Evolutionary conservation across 2,113 vertebrate genomes (phyloP), one percentile per base, ranked within the genome.

Genomic region (Tupaia tana): DNA sequence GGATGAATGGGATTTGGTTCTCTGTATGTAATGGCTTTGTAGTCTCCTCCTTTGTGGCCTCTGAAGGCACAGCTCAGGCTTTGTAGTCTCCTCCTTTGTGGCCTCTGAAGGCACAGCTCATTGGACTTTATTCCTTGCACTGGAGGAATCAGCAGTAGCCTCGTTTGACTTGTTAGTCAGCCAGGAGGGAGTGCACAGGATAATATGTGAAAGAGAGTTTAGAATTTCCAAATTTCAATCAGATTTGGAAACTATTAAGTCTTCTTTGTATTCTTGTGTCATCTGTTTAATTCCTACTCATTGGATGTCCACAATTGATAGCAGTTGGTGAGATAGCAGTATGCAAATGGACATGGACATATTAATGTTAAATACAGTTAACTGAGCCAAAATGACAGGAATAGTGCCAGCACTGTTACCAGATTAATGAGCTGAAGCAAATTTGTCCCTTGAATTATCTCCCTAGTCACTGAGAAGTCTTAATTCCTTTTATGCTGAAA

Each of bases 81-180:
- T 83, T 83, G 25, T 64, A 7, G 84, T 73, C 29, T 24, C 56
- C 69, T 70, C 71, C 71, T 96, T 29, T 89, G 54, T 94, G 97
- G 74, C 18, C 58, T 96, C 87, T 98, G 91, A 97, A 78, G 94
- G 95, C 82, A 34, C 95, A 94, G 86, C 90, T 97, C 89, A 89
- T 6, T 98, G 96, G 96, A 93, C 93, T 93, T 90, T 93, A 54
- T 96, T 97, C 0, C 1, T 85, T 78, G 54, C 0, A 0, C 20
- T 96, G 96, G 92, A 97, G 92, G 94, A 96, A 98, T 97, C 85
- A 94, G 91, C 95, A 94, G 79, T 97, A 97, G 86, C 96, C 96
- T 97, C 94, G 94, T 88, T 92, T 89, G 74, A 79, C 93, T 97
- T 97, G 82, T 90, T 84, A 95, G 69, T 70, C 29, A 97, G 59